Conservation (phyloP, 2,797 vertebrate genomes). For the Manis pentadactyla region DNA sequence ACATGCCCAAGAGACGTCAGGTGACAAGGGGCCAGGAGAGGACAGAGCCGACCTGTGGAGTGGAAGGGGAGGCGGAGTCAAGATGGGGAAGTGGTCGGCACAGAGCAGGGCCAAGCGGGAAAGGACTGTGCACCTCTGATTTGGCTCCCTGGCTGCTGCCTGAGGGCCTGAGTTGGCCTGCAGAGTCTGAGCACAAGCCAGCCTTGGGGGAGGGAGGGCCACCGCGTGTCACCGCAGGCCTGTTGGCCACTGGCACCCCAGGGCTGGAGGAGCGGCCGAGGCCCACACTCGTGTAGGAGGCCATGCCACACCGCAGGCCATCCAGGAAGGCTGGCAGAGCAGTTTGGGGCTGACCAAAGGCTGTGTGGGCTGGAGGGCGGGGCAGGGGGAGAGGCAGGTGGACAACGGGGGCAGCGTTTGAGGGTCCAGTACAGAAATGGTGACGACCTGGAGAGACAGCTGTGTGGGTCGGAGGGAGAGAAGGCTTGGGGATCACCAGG, state of each 20-base stretch:
- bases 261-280: no score
- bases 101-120: background rate
- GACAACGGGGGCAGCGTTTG: fast-evolving
- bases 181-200: no score
- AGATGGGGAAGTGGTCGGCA: fast-evolving
- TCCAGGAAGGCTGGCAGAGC: background rate
- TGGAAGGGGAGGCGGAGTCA: background rate
- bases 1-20: fast-evolving
- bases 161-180: fast-evolving
- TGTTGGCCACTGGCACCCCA: background rate
- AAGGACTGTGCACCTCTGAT: fast-evolving
- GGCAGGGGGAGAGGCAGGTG: fast-evolving
- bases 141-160: fast-evolving
- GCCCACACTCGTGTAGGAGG: no score
- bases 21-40: fast-evolving
- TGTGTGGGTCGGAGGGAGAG: fast-evolving
- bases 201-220: fast-evolving
- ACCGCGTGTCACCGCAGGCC: fast-evolving
- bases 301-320: background rate
- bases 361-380: fast-evolving
- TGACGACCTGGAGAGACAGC: background rate
- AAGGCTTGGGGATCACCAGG: no score
- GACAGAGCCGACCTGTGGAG: fast-evolving
- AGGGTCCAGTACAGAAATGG: background rate
- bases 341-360: fast-evolving